phyloP scores from a whole-genome alignment of 2,888 invertebrate genomes.

The Augiades crinisus region DNA sequence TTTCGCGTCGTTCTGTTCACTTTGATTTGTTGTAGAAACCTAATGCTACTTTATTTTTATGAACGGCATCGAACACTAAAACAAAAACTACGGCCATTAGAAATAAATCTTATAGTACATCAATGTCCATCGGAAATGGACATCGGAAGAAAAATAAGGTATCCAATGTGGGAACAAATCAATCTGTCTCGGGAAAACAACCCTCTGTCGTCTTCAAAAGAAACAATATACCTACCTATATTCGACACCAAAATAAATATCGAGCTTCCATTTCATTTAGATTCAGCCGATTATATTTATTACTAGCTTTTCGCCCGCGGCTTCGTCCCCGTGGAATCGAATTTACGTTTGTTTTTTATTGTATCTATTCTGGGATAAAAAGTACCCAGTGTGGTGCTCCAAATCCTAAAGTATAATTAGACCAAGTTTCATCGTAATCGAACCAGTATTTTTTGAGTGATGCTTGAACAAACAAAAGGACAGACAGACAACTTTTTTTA shows the following conservation, averaged over 20 bases:
- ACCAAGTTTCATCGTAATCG: too few relatives aligned
- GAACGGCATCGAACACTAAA: not conserved
- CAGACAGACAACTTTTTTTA: too few relatives aligned
- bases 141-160: slow-evolving; percentile 3
- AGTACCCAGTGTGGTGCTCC: too few relatives aligned
- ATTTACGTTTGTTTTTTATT: too few relatives aligned
- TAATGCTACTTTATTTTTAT: not conserved
- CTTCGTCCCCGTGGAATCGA: too few relatives aligned
- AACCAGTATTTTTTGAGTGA: too few relatives aligned
- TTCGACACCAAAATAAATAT: not conserved
- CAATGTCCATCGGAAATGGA: slow-evolving; percentile 1
- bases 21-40: too few relatives aligned
- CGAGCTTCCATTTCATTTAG: not conserved
- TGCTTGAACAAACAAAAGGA: too few relatives aligned
- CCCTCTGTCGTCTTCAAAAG: not conserved
- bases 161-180: slow-evolving; percentile 3
- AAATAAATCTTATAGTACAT: not conserved
- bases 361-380: too few relatives aligned
- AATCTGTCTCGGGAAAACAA: not conserved
- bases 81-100: not conserved
- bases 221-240: not conserved
- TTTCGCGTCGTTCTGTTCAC: too few relatives aligned
- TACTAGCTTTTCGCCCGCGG: not conserved
- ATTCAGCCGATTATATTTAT: not conserved
- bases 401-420: too few relatives aligned